Evolutionary conservation across 2,113 vertebrate species (phyloP).

Genomic region (Cottus gobio): DNA sequence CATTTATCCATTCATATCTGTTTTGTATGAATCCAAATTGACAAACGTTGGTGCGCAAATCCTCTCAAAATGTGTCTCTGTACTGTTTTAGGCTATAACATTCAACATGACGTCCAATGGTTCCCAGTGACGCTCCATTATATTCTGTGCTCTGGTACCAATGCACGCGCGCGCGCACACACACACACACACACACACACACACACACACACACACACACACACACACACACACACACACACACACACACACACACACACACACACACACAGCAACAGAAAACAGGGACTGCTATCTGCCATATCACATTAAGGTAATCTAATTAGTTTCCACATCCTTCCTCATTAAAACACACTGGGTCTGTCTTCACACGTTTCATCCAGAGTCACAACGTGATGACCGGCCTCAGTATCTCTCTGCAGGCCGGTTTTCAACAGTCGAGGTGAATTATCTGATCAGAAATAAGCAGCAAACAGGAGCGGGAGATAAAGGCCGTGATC

Average conservation of each 20-base stretch:
- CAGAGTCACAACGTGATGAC: not conserved
- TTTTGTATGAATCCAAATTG: not conserved
- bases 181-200: conserved; percentile 1
- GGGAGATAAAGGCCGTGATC: not conserved
- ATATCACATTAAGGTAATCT: conserved; percentile 38
- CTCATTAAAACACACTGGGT: conserved; percentile 28
- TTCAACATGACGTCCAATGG: not conserved
- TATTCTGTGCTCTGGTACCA: not conserved
- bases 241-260: conserved; percentile 1
- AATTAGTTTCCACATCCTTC: conserved; percentile 51
- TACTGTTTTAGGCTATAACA: not conserved
- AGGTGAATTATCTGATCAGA: conserved; percentile 22
- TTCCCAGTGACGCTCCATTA: not conserved
- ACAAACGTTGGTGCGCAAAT: not conserved
- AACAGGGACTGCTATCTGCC: conserved; percentile 28
- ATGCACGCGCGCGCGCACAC: too few species aligned
- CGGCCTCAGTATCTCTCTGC: not conserved
- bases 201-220: conserved; percentile 2
- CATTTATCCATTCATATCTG: not conserved
- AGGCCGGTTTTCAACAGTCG: conserved; percentile 16
- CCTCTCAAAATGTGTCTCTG: not conserved
- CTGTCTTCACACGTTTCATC: conserved; percentile 38
- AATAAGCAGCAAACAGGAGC: not conserved
- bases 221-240: not conserved
- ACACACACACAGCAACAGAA: conserved; percentile 4